These are phyloP conservation scores for Cotesia chilonis DNA, from an alignment of 1,140 invertebrate genomes.

Conservation along the genomic window DNA sequence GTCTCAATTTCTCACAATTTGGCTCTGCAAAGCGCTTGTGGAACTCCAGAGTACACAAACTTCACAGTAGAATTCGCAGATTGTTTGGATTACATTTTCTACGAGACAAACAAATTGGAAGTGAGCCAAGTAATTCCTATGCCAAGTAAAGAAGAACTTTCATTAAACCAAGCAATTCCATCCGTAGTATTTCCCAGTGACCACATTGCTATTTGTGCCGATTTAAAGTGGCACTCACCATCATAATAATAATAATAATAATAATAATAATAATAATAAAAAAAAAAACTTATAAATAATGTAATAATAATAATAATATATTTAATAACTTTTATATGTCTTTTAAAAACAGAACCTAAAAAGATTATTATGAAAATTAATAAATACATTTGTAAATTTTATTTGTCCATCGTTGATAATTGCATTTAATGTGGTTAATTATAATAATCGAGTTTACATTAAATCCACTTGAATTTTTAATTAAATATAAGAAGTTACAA, in stretches of 20 bases:
- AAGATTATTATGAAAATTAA: background rate
- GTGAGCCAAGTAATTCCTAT: slow-evolving; percentile 80
- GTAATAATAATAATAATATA: slow-evolving; percentile 6
- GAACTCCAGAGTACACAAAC: slow-evolving; percentile 84
- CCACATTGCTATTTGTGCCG: slow-evolving; percentile 87
- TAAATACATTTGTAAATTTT: slow-evolving; percentile 15
- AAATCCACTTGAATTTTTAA: too few relatives aligned
- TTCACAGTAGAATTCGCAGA: slow-evolving; percentile 83
- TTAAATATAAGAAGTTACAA: too few relatives aligned
- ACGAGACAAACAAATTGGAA: slow-evolving; percentile 72
- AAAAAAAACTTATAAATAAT: background rate
- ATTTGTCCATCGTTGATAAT: slow-evolving; percentile 15
- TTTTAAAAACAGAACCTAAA: background rate
- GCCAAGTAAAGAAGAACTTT: slow-evolving; percentile 79
- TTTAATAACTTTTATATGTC: background rate
- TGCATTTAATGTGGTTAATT: slow-evolving; percentile 15
- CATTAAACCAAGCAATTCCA: slow-evolving; percentile 77
- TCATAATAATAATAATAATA: slow-evolving; percentile 7
- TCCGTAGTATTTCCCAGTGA: slow-evolving; percentile 91
- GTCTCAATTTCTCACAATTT: slow-evolving; percentile 73
- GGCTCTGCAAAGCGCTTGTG: slow-evolving; percentile 76
- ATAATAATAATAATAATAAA: slow-evolving; percentile 5
- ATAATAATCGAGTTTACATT: slow-evolving; percentile 7
- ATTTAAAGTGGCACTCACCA: slow-evolving; percentile 72
- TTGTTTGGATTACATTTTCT: slow-evolving; percentile 94